phyloP scores from a whole-genome alignment of 2,888 invertebrate species.

The Mimumesa dahlbomi region DNA sequence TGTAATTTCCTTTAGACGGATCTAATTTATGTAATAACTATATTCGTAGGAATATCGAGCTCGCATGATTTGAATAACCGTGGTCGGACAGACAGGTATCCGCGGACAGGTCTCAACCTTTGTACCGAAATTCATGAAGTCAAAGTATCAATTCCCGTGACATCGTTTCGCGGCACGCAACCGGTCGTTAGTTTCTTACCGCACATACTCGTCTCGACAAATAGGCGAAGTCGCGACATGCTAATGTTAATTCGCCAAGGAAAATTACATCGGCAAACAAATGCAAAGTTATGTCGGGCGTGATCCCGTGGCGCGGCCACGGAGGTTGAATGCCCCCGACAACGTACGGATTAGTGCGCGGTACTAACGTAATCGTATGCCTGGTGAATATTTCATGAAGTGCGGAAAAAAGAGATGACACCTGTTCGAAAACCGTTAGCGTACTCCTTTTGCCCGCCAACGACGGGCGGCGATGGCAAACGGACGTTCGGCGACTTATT shows the following conservation, averaged over 20 bases:
- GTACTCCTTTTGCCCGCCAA: slow-evolving; percentile 71
- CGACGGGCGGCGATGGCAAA: slow-evolving; percentile 63
- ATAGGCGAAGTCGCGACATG: slow-evolving; percentile 40
- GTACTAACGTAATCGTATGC: slow-evolving; percentile 72
- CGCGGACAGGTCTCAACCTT: slow-evolving; percentile 2
- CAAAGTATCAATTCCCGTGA: neutral
- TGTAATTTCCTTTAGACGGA: too few species aligned
- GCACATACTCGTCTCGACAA: slow-evolving; percentile 15
- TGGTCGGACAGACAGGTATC: slow-evolving; percentile 20
- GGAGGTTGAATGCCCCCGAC: slow-evolving; percentile 57
- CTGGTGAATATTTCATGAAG: slow-evolving; percentile 77
- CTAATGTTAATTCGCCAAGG: slow-evolving; percentile 47
- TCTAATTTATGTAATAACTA: too few species aligned
- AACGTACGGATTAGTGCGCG: slow-evolving; percentile 64
- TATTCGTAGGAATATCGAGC: too few species aligned
- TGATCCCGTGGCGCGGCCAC: slow-evolving; percentile 42
- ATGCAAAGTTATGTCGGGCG: slow-evolving; percentile 68
- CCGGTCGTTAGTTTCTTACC: slow-evolving; percentile 35
- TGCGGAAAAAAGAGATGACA: slow-evolving; percentile 74
- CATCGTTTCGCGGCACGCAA: slow-evolving; percentile 14
- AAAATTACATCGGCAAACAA: slow-evolving; percentile 56
- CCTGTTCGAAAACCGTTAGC: slow-evolving; percentile 73
- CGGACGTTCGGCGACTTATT: slow-evolving; percentile 64
- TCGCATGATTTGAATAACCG: too few species aligned
- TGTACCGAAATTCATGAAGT: slow-evolving; percentile 19